These are phyloP conservation scores for Epinotia ramella DNA, from an alignment of 2,888 invertebrate species.

Conservation along the genomic window DNA sequence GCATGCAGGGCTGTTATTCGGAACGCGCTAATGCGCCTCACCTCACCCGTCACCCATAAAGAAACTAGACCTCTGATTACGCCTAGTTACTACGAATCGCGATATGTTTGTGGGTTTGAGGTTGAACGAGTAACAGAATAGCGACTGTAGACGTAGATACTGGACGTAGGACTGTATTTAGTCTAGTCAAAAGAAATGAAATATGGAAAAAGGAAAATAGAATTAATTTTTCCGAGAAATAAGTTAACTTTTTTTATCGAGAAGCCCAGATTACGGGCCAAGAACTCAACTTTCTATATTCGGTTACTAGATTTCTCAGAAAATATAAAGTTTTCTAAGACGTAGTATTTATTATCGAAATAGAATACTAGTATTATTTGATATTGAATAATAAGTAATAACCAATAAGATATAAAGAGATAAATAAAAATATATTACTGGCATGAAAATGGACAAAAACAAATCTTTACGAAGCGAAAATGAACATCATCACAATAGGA, in stretches of 20 bases:
- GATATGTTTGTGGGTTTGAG: too few species aligned
- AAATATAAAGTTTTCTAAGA: background rate
- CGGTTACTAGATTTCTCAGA: background rate
- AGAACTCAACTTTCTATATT: background rate
- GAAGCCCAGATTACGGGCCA: background rate
- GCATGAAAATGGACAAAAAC: background rate
- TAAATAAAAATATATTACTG: constrained; percentile 6
- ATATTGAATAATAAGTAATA: constrained; percentile 11
- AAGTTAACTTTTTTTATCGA: background rate
- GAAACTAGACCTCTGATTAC: too few species aligned
- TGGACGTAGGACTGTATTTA: too few species aligned
- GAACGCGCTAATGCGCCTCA: too few species aligned
- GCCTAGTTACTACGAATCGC: too few species aligned
- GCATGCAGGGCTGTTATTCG: too few species aligned
- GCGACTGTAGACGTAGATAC: too few species aligned
- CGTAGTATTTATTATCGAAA: too few species aligned
- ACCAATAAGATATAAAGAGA: background rate
- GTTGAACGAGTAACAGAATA: too few species aligned
- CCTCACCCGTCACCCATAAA: too few species aligned
- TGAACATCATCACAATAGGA: background rate
- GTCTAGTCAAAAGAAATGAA: too few species aligned
- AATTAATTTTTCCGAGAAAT: background rate
- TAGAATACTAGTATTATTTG: background rate
- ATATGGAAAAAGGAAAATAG: too few species aligned
- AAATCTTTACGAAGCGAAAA: background rate